phyloP scores from a whole-genome alignment of 2,797 vertebrate species.

The Sorex maritimensis region DNA sequence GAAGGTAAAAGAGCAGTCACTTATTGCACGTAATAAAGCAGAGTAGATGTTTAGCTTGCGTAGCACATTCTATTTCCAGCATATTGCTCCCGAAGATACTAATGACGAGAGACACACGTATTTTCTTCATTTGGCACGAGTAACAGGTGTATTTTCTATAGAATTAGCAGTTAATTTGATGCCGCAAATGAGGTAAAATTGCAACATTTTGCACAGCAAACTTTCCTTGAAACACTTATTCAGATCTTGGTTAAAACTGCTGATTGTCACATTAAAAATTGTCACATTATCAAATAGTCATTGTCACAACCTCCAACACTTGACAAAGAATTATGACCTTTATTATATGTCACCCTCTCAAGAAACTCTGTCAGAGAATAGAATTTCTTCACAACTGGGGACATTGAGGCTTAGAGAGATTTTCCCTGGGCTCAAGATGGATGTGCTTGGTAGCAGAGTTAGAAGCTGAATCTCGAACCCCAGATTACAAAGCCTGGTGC shows the following conservation, averaged over 20 bases:
- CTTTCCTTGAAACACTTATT: conserved; percentile 58
- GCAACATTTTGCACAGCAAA: conserved; percentile 58
- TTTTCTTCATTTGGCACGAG: conserved; percentile 80
- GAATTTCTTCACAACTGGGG: neutral
- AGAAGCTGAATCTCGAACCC: neutral
- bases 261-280: conserved; percentile 76
- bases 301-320: neutral
- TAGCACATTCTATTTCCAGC: neutral
- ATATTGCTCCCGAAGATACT: conserved; percentile 62
- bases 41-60: conserved; percentile 69
- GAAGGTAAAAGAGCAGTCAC: conserved; percentile 78
- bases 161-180: conserved; percentile 84
- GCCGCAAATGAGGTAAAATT: conserved; percentile 70
- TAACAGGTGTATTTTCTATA: conserved; percentile 82
- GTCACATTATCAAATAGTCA: neutral
- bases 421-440: neutral
- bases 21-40: conserved; percentile 84
- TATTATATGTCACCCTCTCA: neutral
- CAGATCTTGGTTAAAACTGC: conserved; percentile 60
- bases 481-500: neutral
- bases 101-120: conserved; percentile 68
- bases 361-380: neutral
- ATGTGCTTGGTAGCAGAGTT: neutral
- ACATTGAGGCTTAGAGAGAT: neutral
- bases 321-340: neutral